Conservation (phyloP, 2,888 invertebrate species). For the Pachycephus smyrnensis region DNA sequence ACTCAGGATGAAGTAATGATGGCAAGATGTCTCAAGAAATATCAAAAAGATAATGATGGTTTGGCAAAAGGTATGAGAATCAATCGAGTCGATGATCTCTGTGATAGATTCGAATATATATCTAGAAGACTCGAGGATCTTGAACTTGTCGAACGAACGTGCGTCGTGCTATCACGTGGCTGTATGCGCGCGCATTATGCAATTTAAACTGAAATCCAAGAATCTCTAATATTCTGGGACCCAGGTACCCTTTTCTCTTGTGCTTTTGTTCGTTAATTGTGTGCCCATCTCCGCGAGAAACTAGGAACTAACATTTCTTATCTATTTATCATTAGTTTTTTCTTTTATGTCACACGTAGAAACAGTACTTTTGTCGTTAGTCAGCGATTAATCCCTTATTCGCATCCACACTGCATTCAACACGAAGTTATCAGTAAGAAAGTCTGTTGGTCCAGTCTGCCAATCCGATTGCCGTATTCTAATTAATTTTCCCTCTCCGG, state of each 20-base stretch:
- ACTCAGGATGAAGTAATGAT: neutral
- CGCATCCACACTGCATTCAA: conserved; percentile 39
- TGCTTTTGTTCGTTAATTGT: conserved; percentile 45
- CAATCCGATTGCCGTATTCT: conserved; percentile 47
- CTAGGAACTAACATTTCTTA: conserved; percentile 52
- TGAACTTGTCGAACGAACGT: neutral
- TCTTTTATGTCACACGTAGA: conserved; percentile 13
- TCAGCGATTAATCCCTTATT: conserved; percentile 17
- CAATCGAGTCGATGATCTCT: neutral
- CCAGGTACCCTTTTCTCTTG: conserved; percentile 51
- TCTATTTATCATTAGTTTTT: conserved; percentile 31
- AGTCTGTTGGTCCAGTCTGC: conserved; percentile 44
- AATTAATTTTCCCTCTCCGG: conserved; percentile 28
- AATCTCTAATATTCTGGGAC: conserved; percentile 13
- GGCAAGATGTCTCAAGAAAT: neutral
- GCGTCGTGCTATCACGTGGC: neutral
- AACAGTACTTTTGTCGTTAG: neutral
- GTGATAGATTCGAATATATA: neutral
- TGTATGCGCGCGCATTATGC: neutral
- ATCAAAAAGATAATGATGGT: neutral
- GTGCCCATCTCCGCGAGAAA: conserved; percentile 48
- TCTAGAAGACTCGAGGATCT: neutral
- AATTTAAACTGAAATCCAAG: neutral
- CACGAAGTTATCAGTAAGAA: conserved; percentile 41
- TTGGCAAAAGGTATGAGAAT: neutral